These are phyloP conservation scores for Busarellus nigricollis DNA, from an alignment of 2,797 vertebrate species.

Conservation along the genomic window DNA sequence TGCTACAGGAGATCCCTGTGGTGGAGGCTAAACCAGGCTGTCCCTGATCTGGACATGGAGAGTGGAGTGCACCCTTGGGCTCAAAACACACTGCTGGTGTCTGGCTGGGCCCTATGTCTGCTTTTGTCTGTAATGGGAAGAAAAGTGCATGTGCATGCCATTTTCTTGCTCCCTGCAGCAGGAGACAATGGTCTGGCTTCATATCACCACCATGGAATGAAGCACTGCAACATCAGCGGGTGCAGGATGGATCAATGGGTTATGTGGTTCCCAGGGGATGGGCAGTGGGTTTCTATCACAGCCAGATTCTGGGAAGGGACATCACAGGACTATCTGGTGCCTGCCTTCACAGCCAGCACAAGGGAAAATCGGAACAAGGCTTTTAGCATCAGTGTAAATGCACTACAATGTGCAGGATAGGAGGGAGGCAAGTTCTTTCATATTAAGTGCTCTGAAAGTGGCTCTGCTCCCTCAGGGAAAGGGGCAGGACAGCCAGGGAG, in stretches of 20 bases:
- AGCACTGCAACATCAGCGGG: neutral
- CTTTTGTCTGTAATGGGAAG: neutral
- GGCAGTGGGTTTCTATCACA: neutral
- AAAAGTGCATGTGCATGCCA: neutral
- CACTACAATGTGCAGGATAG: neutral
- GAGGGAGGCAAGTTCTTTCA: neutral
- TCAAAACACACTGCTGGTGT: neutral
- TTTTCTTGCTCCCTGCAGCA: neutral
- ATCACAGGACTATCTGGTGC: neutral
- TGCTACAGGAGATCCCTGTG: neutral
- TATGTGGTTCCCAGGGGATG: neutral
- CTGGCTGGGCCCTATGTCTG: neutral
- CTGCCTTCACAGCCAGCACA: neutral
- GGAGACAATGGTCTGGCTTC: accelerated
- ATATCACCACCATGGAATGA: neutral
- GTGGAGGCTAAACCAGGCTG: neutral
- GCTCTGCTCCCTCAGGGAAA: neutral
- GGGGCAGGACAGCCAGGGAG: neutral
- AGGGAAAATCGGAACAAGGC: neutral
- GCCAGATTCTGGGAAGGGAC: neutral
- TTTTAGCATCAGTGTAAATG: accelerated
- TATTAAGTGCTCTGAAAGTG: neutral
- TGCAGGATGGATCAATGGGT: neutral
- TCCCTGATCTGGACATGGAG: neutral
- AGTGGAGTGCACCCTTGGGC: neutral